Base-by-base conservation (phyloP, 2,888 invertebrate genomes). In the Linnaemya tessellans region DNA sequence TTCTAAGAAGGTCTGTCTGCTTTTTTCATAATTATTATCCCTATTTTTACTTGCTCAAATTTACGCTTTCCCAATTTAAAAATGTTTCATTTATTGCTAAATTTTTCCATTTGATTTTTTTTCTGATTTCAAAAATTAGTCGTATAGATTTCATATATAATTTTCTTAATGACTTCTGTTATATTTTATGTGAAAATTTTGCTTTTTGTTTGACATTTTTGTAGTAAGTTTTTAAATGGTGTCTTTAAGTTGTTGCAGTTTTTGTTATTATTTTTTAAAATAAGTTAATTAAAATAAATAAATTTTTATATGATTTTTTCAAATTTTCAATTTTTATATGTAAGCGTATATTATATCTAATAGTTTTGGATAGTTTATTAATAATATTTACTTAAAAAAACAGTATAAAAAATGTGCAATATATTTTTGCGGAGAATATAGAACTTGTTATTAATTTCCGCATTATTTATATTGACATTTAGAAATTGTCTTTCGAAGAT, bases 1-100 rank as follows among this genome's bases (percentile, higher is more conserved):
- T 85, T 90, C 91, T 92, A 91, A 92, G 71, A 85, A 91, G 90
- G 90, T 92, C 90, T 89, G 89, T 89, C 60, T 38, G 60, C 38
- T 38, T 88, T 87, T 84, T 80, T 22, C 13, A 46, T 58, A 60
- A 60, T 30, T 77, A 64, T 38, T 79, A 64, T 75, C n/a, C n/a
- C n/a, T 70, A 86, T 84, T 64, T n/a, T 54, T 62, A 35, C 10
- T 74, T 77, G 51, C 43, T n/a, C 75, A 60, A 70, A 11, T 49
- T 58, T 74, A 15, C 35, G 22, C 11, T 67, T 41, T 13, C 35
- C 0, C 18, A 30, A 22, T 62, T 79, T 65, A 41, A 43, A 75
- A 58, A 30, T n/a, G 65, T 70, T 41, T 67, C 22, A 73, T 20
- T 79, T 79, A 71, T 86, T 78, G 83, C 83, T 84, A 81, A 75